A percentile compares a stretch with the other conserved stretches of the same genome.
Evolutionary conservation across 2,113 vertebrate genomes (phyloP).

Genomic region (Chunga burmeisteri): DNA sequence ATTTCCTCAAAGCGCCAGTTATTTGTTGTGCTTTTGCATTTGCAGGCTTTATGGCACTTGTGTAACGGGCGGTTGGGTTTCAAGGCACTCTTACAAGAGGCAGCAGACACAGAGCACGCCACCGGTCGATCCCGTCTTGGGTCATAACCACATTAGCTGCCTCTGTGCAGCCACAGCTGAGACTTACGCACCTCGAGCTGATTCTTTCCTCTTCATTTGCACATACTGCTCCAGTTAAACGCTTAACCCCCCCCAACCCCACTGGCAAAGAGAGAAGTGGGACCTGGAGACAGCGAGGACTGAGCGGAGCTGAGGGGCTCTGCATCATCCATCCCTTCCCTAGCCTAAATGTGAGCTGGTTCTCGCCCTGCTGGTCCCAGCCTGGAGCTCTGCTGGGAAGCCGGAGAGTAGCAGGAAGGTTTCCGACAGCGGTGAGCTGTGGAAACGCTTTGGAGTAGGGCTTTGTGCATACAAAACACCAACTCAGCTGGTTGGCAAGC

Average conservation of each 20-base stretch:
- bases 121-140: too few relatives aligned
- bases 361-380: not conserved
- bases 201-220: not conserved
- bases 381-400: not conserved
- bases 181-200: not conserved
- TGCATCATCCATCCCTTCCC: not conserved
- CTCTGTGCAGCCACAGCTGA: not conserved
- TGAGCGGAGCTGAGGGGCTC: not conserved
- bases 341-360: too few relatives aligned
- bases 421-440: not conserved
- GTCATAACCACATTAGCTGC: not conserved
- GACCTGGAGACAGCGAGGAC: not conserved
- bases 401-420: not conserved
- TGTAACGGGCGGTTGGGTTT: not conserved
- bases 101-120: rapidly evolving
- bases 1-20: not conserved
- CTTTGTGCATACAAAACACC: not conserved
- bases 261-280: not conserved
- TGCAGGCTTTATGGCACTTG: not conserved
- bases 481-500: not conserved
- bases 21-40: not conserved
- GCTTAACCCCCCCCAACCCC: too few relatives aligned
- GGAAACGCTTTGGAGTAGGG: not conserved
- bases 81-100: not conserved
- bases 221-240: not conserved